These are phyloP conservation scores for Celastrina argiolus DNA, from an alignment of 2,888 invertebrate genomes.

Conservation along the genomic window DNA sequence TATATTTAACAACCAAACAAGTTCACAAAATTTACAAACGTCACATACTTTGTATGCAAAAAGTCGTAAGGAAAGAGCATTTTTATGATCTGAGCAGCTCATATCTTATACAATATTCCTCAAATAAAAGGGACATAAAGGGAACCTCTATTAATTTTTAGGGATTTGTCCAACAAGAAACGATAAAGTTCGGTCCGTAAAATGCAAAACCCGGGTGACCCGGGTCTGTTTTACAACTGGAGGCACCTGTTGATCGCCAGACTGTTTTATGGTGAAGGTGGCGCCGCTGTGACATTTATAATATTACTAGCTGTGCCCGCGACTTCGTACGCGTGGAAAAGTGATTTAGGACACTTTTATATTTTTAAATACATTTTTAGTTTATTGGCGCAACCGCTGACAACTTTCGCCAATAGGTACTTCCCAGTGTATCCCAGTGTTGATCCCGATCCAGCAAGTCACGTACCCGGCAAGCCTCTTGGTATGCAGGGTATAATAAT, in stretches of 20 bases:
- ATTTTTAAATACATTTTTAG: no score
- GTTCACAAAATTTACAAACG: neutral
- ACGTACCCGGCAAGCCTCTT: no score
- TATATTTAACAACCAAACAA: no score
- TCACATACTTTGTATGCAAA: neutral
- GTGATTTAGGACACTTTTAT: no score
- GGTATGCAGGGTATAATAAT: no score
- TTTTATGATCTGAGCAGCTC: neutral
- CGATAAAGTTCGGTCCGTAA: slow-evolving; percentile 16
- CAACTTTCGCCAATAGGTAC: no score
- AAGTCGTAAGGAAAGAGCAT: neutral
- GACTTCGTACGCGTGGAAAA: neutral
- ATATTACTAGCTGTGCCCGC: neutral
- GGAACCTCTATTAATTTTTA: slow-evolving; percentile 17
- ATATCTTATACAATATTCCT: neutral
- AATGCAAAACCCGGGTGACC: neutral
- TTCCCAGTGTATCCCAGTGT: no score
- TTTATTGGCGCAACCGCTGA: no score
- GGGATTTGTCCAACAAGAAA: slow-evolving; percentile 20
- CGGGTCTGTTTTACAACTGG: neutral
- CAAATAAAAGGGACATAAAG: slow-evolving; percentile 14
- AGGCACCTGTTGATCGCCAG: neutral
- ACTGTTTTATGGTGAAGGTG: neutral
- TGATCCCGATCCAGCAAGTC: no score
- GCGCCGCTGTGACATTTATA: neutral